Base-by-base conservation (phyloP, 2,888 invertebrate genomes). In the Cephus pygmeus region DNA sequence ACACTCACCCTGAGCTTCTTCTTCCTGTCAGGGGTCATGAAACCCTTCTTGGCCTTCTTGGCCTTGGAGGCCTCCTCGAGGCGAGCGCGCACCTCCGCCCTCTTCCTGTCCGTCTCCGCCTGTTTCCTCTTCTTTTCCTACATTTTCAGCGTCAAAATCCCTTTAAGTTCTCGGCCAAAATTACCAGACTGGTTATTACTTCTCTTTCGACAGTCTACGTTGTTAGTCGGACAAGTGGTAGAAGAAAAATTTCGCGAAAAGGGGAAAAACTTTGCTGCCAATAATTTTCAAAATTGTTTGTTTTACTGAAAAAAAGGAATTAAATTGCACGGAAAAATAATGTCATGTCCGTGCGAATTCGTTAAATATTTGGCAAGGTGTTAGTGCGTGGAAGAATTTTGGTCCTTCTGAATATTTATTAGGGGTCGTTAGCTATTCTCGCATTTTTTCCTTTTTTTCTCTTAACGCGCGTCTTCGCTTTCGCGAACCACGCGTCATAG, bases 21-120 rank as follows among this genome's bases (percentile, higher is more conserved):
- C 97, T 99, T 99, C 94, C 99, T 98, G 94, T 99, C 99, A 83
- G 99, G 98, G 91, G 99, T 98, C 98, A 98, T 98, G 96, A 99
- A 99, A 95, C 99, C 99, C 94, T 99, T 99, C 96, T 99, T 99
- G 92, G 98, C 98, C 94, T 98, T 98, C 94, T 99, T 99, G 92
- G 97, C 98, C 92, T 98, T 97, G 92, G 98, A 98, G 93, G 98
- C 98, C 93, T 98, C 98, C 94, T 99, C 99, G 95, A 99, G 97
- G 92, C 98, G 98, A 94, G 97, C 97, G 93, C 98, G 96, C 93
- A 99, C 98, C 93, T 99, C 98, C 92, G 98, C 98, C 94, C 98
- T 97, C 95, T 98, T 98, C 94, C 98, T 96, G 94, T 98, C 98
- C 93, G 98, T 98, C 93, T 98, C 98, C 92, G 96, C 96, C 95